Conservation (phyloP, 2,888 invertebrate genomes). For the Diogma glabrata region DNA sequence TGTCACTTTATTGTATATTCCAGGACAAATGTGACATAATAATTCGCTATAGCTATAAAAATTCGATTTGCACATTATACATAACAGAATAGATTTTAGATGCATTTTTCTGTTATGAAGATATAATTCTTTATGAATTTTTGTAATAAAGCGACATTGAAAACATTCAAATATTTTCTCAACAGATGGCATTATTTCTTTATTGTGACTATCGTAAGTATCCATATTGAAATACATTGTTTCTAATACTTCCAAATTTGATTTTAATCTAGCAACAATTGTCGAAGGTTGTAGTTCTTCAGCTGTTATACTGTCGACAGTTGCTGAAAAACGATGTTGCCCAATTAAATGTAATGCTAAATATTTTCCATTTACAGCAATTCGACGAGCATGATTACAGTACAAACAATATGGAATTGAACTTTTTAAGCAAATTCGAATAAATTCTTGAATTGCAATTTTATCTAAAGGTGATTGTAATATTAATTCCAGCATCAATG, state of each 20-base stretch:
- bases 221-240: slow-evolving; percentile 59
- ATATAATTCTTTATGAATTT: slow-evolving; percentile 73
- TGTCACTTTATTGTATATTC: slow-evolving; percentile 40
- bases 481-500: slow-evolving; percentile 55
- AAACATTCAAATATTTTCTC: slow-evolving; percentile 74
- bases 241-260: slow-evolving; percentile 48
- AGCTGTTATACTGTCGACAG: slow-evolving; percentile 64
- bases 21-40: slow-evolving; percentile 77
- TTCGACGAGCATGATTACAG: slow-evolving; percentile 75
- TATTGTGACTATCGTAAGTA: slow-evolving; percentile 51
- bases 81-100: slow-evolving; percentile 67
- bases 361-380: slow-evolving; percentile 73
- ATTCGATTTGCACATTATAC: slow-evolving; percentile 78
- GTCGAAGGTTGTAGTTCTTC: slow-evolving; percentile 60
- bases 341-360: slow-evolving; percentile 67
- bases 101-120: slow-evolving; percentile 80
- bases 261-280: slow-evolving; percentile 54
- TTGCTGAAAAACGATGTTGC: slow-evolving; percentile 68
- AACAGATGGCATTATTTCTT: slow-evolving; percentile 42
- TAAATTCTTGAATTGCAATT: slow-evolving; percentile 55
- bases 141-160: slow-evolving; percentile 67
- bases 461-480: slow-evolving; percentile 64
- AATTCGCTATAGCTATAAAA: slow-evolving; percentile 82
- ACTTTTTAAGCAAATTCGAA: slow-evolving; percentile 60
- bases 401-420: slow-evolving; percentile 65